Evolutionary conservation across 1,140 invertebrate genomes (phyloP).

Genomic region (Mesaphorura yosii): DNA sequence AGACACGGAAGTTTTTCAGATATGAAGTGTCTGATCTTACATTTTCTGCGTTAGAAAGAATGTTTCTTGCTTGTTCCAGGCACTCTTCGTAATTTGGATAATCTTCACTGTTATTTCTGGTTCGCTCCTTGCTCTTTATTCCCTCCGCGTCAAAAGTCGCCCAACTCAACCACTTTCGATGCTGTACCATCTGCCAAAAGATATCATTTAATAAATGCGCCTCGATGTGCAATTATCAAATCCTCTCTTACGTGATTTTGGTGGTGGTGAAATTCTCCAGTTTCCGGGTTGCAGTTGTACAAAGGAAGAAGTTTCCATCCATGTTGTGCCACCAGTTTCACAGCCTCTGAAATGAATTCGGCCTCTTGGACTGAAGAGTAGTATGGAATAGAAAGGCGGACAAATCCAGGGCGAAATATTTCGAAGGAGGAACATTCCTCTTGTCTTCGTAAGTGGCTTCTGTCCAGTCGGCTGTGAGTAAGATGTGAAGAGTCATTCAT

Average conservation of each 20-base stretch:
- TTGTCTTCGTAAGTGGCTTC: slow-evolving; percentile 46
- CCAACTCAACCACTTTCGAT: slow-evolving; percentile 64
- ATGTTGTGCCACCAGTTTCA: slow-evolving; percentile 75
- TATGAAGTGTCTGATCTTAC: slow-evolving; percentile 32
- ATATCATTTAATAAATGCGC: slow-evolving; percentile 7
- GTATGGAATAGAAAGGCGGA: slow-evolving; percentile 70
- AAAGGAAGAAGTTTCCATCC: slow-evolving; percentile 78
- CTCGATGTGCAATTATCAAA: slow-evolving; percentile 2
- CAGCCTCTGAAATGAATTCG: slow-evolving; percentile 67
- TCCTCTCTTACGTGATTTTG: slow-evolving; percentile 54
- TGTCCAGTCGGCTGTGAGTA: slow-evolving; percentile 43
- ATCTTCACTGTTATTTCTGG: slow-evolving; percentile 28
- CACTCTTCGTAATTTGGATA: slow-evolving; percentile 51
- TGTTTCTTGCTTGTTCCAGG: slow-evolving; percentile 60
- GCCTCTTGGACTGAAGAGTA: slow-evolving; percentile 68
- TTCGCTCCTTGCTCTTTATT: slow-evolving; percentile 35
- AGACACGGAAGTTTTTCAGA: background rate
- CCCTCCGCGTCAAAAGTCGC: slow-evolving; percentile 63
- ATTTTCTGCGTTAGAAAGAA: slow-evolving; percentile 64
- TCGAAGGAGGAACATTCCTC: slow-evolving; percentile 54
- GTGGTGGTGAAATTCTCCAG: slow-evolving; percentile 78
- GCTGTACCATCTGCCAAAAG: slow-evolving; percentile 48
- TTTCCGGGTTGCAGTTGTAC: slow-evolving; percentile 72
- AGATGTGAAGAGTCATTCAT: too few relatives aligned
- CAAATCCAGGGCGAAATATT: slow-evolving; percentile 73